Conservation (phyloP, 2,888 invertebrate species). For the Eledona agricola region DNA sequence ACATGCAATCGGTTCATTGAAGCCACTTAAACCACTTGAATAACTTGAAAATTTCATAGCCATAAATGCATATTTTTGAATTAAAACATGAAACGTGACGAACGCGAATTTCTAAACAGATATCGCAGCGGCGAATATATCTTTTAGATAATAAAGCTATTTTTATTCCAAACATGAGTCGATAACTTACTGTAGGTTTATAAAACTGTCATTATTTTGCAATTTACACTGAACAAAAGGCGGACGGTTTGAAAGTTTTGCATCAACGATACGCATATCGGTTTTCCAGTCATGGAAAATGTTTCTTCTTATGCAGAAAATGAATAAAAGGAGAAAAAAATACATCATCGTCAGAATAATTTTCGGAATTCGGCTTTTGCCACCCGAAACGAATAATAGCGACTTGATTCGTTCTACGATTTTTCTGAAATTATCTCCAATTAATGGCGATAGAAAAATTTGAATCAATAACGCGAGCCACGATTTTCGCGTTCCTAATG, state of each 20-base stretch:
- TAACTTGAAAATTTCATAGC: no score
- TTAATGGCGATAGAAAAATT: no score
- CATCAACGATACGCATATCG: slow-evolving; percentile 28
- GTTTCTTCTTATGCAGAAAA: slow-evolving; percentile 23
- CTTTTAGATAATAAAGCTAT: slow-evolving; percentile 36
- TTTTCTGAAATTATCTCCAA: no score
- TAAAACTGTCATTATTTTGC: slow-evolving; percentile 39
- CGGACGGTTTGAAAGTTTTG: slow-evolving; percentile 19
- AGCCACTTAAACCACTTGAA: slow-evolving; percentile 38
- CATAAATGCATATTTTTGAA: no score
- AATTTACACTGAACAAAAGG: slow-evolving; percentile 28
- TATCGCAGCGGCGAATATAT: slow-evolving; percentile 4
- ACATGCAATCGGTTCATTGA: slow-evolving; percentile 42
- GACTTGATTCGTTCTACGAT: no score
- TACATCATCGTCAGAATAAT: no score
- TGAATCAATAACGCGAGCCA: slow-evolving; percentile 23
- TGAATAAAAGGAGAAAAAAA: slow-evolving; percentile 32
- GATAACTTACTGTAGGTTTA: slow-evolving; percentile 32
- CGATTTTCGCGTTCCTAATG: slow-evolving; percentile 28
- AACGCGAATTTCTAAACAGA: slow-evolving; percentile 11
- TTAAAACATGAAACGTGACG: slow-evolving; percentile 17
- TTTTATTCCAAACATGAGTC: slow-evolving; percentile 33
- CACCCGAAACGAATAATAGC: no score
- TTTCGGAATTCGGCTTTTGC: no score
- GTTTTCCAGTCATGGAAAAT: slow-evolving; percentile 26